phyloP scores from a whole-genome alignment of 2,888 invertebrate genomes.

The Yponomeuta malinellus region DNA sequence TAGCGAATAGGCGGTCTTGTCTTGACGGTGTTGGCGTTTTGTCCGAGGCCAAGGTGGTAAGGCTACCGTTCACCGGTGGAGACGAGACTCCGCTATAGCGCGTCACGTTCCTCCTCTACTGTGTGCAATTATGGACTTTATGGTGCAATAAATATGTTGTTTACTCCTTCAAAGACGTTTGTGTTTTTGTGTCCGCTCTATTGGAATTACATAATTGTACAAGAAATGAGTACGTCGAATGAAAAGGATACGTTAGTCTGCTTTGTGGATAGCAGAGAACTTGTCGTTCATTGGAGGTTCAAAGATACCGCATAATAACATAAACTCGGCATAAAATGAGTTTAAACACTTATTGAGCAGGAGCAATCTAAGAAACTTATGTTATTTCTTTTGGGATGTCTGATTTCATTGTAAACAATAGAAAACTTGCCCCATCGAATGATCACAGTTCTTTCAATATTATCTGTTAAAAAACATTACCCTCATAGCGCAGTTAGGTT shows the following conservation, averaged over 20 bases:
- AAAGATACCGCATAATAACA: no score
- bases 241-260: background rate
- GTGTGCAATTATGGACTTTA: slow-evolving; percentile 44
- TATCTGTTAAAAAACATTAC: no score
- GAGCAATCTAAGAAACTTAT: no score
- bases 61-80: slow-evolving; percentile 55
- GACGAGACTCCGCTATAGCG: slow-evolving; percentile 69
- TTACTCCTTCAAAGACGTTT: background rate
- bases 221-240: background rate
- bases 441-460: no score
- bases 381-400: no score
- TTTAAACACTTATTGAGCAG: no score
- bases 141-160: slow-evolving; percentile 53
- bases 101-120: slow-evolving; percentile 27
- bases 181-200: background rate
- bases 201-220: background rate
- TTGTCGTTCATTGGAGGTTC: background rate
- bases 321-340: no score
- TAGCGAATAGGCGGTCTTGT: slow-evolving; percentile 67
- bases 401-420: no score
- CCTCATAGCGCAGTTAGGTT: no score
- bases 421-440: no score
- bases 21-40: slow-evolving; percentile 66
- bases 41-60: slow-evolving; percentile 59
- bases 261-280: background rate